Evolutionary conservation across 2,888 invertebrate genomes (phyloP), one percentile per base, ranked within the genome.

Genomic region (Himalopsyche anomala): DNA sequence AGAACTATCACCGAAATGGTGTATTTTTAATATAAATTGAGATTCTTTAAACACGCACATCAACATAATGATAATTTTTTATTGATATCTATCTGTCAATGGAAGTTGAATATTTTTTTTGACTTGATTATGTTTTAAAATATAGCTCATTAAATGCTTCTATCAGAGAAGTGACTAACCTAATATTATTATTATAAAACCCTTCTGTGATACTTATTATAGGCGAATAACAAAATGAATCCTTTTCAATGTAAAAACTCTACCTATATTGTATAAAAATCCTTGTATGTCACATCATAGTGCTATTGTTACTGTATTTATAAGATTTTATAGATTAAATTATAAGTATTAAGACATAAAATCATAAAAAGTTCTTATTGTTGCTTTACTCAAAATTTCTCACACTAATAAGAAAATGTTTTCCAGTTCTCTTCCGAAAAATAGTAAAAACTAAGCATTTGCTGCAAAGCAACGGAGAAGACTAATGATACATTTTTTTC

Each of bases 191-290:
- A 80, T 45, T 45, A 80, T 82, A 81, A 86, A 84, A 69, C 82
- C 84, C 86, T 86, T 86, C 86, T 86, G 86, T 86, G 86, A 86
- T 84, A 86, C 79, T 85, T 82, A 79, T 51, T 84, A 80, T 54
- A 83, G 83, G 83, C 83, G 86, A 86, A 86, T 85, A 86, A 84
- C 86, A 86, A 86, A 84, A 86, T 84, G 86, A 74, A 83, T 81
- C 56, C 74, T 86, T 85, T 69, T 54, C 82, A 80, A 45, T 80
- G 51, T 80, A 45, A 80, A 74, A 74, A 74, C 74, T 74, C 19
- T 74, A 74, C 74, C 74, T 74, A 74, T 36, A 9, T 62, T 62
- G n/a, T 36, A 36, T 36, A 74, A 74, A 74, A 74, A 74, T 74
- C 74, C 74, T 74, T 74, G 74, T 74, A 38, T 74, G 74, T 74